These are phyloP conservation scores for Urocyon cinereoargenteus DNA, from an alignment of 2,797 vertebrate species.

Conservation along the genomic window DNA sequence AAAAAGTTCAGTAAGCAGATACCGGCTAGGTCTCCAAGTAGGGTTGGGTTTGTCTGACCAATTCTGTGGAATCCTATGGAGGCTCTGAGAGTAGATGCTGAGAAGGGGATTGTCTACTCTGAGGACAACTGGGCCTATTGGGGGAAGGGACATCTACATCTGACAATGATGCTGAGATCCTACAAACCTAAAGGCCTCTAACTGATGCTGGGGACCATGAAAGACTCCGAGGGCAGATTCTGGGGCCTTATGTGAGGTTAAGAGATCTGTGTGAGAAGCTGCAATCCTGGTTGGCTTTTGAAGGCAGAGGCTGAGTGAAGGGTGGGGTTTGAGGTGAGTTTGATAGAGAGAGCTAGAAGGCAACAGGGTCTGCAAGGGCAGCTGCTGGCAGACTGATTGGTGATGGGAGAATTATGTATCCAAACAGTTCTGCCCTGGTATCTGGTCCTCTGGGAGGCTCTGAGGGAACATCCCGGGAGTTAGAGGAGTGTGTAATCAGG, in stretches of 20 bases:
- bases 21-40: conserved; percentile 14
- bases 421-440: conserved; percentile 1
- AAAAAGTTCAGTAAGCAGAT: conserved; percentile 58
- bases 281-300: conserved; percentile 10
- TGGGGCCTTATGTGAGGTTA: not conserved
- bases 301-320: conserved; percentile 44
- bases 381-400: not conserved
- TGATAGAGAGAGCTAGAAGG: not conserved
- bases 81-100: not conserved
- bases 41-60: conserved; percentile 57
- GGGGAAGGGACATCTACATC: not conserved
- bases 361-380: conserved; percentile 6
- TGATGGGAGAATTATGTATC: not conserved
- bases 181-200: not conserved
- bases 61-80: not conserved
- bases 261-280: not conserved
- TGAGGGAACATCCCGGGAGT: not conserved
- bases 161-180: not conserved
- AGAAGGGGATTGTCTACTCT: conserved; percentile 32
- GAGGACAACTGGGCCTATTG: not conserved
- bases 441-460: conserved; percentile 17
- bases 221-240: not conserved
- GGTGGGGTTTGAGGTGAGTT: not conserved
- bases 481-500: not conserved
- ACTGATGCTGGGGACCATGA: not conserved